Conservation (phyloP, 2,888 invertebrate species). For the Nymphalis urticae region DNA sequence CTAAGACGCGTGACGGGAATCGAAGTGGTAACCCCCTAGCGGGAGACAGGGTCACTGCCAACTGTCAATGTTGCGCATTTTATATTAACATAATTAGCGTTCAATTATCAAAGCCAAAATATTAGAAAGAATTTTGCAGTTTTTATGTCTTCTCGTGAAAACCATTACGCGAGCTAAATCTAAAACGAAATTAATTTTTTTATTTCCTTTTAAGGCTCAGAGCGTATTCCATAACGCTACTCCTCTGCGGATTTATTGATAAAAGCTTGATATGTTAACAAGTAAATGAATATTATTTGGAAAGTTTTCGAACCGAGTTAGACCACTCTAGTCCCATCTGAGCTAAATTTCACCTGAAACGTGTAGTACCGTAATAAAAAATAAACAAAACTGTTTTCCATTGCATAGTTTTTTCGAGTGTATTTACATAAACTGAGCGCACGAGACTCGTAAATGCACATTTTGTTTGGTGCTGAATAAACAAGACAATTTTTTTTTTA, state of each 20-base stretch:
- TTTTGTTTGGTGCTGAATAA: conserved; percentile 64
- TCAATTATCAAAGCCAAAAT: no score
- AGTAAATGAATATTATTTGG: conserved; percentile 3
- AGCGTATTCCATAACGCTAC: no score
- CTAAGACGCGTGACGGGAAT: no score
- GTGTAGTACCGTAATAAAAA: conserved; percentile 60
- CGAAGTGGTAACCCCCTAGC: no score
- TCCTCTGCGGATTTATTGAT: background rate
- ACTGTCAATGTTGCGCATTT: no score
- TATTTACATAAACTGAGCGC: conserved; percentile 71
- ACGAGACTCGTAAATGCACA: conserved; percentile 54
- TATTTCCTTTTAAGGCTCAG: no score
- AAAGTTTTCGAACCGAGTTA: background rate
- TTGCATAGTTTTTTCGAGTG: conserved; percentile 62
- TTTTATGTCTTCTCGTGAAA: no score
- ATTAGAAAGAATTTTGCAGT: no score
- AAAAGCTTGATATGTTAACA: background rate
- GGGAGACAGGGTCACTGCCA: no score
- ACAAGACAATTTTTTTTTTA: conserved; percentile 47
- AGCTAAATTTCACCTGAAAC: conserved; percentile 45
- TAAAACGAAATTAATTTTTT: no score
- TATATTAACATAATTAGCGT: no score
- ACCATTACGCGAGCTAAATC: no score
- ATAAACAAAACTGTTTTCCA: conserved; percentile 61
- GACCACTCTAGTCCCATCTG: background rate